Percentiles rank a stretch among this genome's conserved stretches.
These are phyloP conservation scores for Esox lucius DNA, from an alignment of 2,797 vertebrate species.

Conservation along the genomic window DNA sequence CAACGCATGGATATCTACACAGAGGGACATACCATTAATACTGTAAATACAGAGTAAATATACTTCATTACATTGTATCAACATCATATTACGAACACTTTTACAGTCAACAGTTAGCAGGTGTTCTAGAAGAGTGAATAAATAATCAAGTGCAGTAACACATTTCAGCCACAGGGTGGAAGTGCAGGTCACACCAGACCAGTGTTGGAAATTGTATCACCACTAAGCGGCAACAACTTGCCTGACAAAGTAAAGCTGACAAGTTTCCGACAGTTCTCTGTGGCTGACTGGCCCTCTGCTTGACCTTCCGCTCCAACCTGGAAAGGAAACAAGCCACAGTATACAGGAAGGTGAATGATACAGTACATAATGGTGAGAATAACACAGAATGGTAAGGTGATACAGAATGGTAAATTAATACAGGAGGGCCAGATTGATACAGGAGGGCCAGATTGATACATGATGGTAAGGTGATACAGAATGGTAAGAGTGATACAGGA, in stretches of 20 bases:
- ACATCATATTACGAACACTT: neutral
- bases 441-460: too few species aligned
- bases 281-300: constrained; percentile 79
- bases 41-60: neutral
- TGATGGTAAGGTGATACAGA: too few species aligned
- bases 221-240: constrained; percentile 38
- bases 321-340: constrained; percentile 20
- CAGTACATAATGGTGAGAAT: neutral
- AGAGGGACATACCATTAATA: neutral
- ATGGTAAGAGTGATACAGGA: too few species aligned
- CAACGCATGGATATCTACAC: constrained; percentile 84
- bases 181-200: constrained; percentile 9
- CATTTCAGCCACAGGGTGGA: constrained; percentile 35
- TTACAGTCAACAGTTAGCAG: neutral
- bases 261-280: constrained; percentile 84
- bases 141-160: constrained; percentile 15
- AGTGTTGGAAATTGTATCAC: neutral
- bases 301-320: constrained; percentile 81
- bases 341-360: constrained; percentile 8
- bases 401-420: too few species aligned
- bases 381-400: neutral
- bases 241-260: constrained; percentile 94
- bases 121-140: too few species aligned
- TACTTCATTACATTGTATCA: neutral
- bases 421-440: too few species aligned